Base-by-base conservation (phyloP, 2,888 invertebrate genomes). In the Thymelicus acteon region DNA sequence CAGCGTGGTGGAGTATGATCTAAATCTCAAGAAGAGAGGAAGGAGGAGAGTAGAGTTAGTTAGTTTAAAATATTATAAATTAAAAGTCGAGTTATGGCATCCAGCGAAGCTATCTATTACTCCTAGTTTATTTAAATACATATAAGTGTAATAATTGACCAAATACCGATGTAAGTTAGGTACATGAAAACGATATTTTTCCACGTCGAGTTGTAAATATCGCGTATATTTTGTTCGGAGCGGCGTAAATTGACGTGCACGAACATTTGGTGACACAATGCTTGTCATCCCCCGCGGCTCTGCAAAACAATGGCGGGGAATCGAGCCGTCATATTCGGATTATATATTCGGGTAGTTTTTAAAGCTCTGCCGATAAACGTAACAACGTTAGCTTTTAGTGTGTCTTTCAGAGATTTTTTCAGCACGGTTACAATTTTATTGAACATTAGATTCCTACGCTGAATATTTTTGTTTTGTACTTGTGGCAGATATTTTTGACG, bases 361-460 rank as follows among this genome's bases (percentile, higher is more conserved):
- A 61, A 61, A 64, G 47, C 63, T 64, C 58, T 48, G 48, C 58
- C 63, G 63, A 52, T 62, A 63, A 63, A 69, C 24, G 69, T 58
- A 63, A 49, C 48, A 49, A 63, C 57, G 63, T 58, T 57, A 58
- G 63, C 40, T 58, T 58, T 44, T 57, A 39, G 57, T 24, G 19
- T 85, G 85, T 86, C 84, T 83, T 24, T 49, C 57, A 37, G 12
- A 10, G 12, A 12, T 63, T 58, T 57, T 47, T 47, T 13, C 58
- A 15, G 6, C 31, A 15, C 37, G 31, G 49, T 64, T 47, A 12
- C 19, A 61, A 10, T 44, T 44, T 44, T 44, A 44, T 8, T 44
- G 44, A 44, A 8, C 44, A 44, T 8, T 44, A 44, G 24, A 5
- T 48, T 24, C 8, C 12, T 31, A 12, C 57, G 57, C 10, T 31